These are phyloP conservation scores for Pelochelys cantorii DNA, from an alignment of 2,797 vertebrate genomes.

Conservation along the genomic window DNA sequence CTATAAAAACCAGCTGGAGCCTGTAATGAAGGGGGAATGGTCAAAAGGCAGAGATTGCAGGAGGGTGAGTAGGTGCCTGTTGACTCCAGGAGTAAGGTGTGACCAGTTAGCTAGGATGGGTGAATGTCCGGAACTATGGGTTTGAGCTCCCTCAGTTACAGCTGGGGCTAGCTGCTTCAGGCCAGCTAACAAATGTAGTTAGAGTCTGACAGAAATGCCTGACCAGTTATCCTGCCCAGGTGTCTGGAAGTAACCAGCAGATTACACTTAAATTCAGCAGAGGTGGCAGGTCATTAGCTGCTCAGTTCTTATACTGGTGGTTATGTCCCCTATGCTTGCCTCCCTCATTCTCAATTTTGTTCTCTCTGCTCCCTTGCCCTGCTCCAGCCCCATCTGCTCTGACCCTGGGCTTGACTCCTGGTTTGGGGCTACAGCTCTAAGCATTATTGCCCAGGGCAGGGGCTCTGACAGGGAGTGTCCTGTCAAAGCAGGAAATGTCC, in stretches of 20 bases:
- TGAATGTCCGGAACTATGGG: neutral
- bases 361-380: neutral
- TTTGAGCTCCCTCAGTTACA: neutral
- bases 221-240: neutral
- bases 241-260: neutral
- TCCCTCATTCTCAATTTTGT: neutral
- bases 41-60: neutral
- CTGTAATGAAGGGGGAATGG: neutral
- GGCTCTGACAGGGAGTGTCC: neutral
- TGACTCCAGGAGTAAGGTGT: neutral
- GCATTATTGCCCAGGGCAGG: neutral
- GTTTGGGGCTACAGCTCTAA: neutral
- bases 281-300: neutral
- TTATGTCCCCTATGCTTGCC: neutral
- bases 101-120: neutral
- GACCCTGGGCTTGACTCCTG: neutral
- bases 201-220: neutral
- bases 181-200: neutral
- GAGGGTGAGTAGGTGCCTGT: neutral
- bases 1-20: neutral
- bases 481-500: neutral
- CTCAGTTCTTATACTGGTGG: neutral
- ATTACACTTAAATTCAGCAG: neutral
- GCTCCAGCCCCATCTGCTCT: neutral
- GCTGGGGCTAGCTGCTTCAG: no score